Conservation (phyloP, 1,140 invertebrate genomes). For the Laodelphax striatellus region DNA sequence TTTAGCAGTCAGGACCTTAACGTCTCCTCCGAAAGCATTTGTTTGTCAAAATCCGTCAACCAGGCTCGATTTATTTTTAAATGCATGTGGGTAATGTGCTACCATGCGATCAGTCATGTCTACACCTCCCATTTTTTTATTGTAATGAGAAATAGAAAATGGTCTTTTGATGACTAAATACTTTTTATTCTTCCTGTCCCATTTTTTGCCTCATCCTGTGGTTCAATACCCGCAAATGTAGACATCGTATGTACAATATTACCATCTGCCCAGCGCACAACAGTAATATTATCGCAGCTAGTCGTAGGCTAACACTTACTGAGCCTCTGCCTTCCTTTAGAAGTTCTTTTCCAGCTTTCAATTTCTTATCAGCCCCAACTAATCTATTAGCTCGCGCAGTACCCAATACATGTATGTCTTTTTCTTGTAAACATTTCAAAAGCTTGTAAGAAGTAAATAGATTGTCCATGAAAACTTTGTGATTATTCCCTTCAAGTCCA, state of each 20-base stretch:
- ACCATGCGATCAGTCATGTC: conserved; percentile 25
- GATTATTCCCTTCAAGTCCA: conserved; percentile 16
- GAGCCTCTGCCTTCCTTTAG: conserved; percentile 15
- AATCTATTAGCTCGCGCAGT: background rate
- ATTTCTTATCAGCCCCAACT: background rate
- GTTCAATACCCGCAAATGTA: conserved; percentile 19
- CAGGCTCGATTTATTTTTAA: too few relatives aligned
- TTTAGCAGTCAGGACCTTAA: too few relatives aligned
- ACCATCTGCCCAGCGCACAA: conserved; percentile 11
- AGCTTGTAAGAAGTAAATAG: conserved; percentile 16
- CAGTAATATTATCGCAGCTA: conserved; percentile 13
- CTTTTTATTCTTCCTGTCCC: conserved; percentile 18
- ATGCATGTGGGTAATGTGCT: conserved; percentile 21
- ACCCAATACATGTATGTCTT: conserved; percentile 1
- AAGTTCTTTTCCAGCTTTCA: background rate
- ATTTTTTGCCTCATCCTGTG: conserved; percentile 14
- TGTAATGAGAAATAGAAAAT: conserved; percentile 23
- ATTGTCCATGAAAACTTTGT: conserved; percentile 20
- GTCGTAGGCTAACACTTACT: conserved; percentile 8
- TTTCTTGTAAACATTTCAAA: background rate
- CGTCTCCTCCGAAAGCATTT: too few relatives aligned
- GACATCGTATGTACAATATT: conserved; percentile 20
- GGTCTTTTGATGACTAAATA: conserved; percentile 21
- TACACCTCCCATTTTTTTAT: conserved; percentile 28
- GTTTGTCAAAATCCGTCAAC: too few relatives aligned